A percentile compares a stretch with the other conserved stretches of the same genome.
Conservation (phyloP, 2,888 invertebrate genomes). For the Drosophila pullipes region DNA sequence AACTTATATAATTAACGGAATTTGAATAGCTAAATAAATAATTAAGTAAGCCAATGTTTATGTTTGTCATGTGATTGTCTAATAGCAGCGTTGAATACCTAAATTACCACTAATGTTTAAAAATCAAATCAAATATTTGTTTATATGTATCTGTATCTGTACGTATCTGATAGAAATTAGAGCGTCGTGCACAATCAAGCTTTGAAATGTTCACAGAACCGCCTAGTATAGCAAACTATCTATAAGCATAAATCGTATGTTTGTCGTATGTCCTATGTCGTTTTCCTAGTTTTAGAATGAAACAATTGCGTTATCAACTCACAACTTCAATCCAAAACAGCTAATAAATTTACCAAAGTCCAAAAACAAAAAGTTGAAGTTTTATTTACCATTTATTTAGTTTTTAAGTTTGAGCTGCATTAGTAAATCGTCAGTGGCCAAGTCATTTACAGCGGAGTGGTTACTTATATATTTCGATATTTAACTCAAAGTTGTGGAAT, state of each 20-base stretch:
- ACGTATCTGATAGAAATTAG: slow-evolving; percentile 41
- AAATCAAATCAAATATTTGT: slow-evolving; percentile 2
- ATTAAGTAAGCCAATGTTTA: slow-evolving; percentile 60
- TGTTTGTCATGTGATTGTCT: slow-evolving; percentile 69
- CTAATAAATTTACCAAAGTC: slow-evolving; percentile 45
- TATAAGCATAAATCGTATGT: slow-evolving; percentile 8
- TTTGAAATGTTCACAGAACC: slow-evolving; percentile 48
- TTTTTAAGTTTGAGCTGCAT: neutral
- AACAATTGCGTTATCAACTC: slow-evolving; percentile 34
- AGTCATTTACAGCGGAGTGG: neutral
- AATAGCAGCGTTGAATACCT: slow-evolving; percentile 44
- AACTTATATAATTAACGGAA: slow-evolving; percentile 30
- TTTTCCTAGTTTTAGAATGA: slow-evolving; percentile 37
- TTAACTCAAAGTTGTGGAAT: neutral
- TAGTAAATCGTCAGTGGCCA: neutral
- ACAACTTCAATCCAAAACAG: slow-evolving; percentile 33
- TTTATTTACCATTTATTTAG: neutral
- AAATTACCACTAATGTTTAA: slow-evolving; percentile 35
- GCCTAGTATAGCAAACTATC: slow-evolving; percentile 25
- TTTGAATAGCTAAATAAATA: slow-evolving; percentile 45
- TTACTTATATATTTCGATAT: neutral
- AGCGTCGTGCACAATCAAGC: slow-evolving; percentile 73
- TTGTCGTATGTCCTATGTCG: slow-evolving; percentile 2
- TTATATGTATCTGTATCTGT: slow-evolving; percentile 29
- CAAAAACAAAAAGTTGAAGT: neutral